Evolutionary conservation across 2,797 vertebrate genomes (phyloP).

Genomic region (Chelmon rostratus): DNA sequence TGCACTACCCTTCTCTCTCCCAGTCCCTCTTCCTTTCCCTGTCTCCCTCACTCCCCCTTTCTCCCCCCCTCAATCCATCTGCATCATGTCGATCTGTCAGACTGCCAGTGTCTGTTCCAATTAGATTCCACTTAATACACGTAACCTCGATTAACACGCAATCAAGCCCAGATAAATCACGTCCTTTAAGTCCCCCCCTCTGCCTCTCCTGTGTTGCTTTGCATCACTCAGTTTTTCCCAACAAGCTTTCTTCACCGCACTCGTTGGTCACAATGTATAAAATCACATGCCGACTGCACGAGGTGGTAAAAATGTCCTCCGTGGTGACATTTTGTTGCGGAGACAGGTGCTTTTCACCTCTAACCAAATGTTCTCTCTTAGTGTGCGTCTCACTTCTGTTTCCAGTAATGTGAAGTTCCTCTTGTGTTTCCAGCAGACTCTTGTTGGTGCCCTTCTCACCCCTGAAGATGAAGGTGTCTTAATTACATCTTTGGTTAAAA

Average conservation of each 20-base stretch:
- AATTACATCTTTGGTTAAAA: constrained; percentile 85
- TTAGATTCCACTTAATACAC: constrained; percentile 94
- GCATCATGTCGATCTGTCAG: constrained; percentile 93
- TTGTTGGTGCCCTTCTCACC: constrained; percentile 75
- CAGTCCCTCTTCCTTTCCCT: constrained; percentile 60
- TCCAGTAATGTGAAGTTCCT: constrained; percentile 58
- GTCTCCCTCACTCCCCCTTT: constrained; percentile 58
- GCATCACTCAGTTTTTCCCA: constrained; percentile 85
- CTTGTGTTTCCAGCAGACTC: constrained; percentile 63
- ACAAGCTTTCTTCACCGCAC: constrained; percentile 72
- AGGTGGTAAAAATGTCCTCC: constrained; percentile 58
- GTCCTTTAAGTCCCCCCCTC: constrained; percentile 88
- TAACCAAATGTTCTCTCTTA: constrained; percentile 33
- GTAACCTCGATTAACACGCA: constrained; percentile 93
- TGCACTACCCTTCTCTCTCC: constrained; percentile 52
- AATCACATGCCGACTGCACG: constrained; percentile 56
- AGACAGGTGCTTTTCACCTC: constrained; percentile 59
- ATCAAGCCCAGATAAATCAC: constrained; percentile 93
- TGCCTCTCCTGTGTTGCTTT: constrained; percentile 84
- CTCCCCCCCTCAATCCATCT: constrained; percentile 87
- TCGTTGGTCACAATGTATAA: constrained; percentile 68
- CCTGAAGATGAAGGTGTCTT: constrained; percentile 81
- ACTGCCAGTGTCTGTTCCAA: constrained; percentile 93
- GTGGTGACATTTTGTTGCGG: constrained; percentile 41
- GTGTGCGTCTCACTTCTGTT: constrained; percentile 33